Evolutionary conservation across 2,113 vertebrate species (phyloP).

Genomic region (Marcusenius ussheri): DNA sequence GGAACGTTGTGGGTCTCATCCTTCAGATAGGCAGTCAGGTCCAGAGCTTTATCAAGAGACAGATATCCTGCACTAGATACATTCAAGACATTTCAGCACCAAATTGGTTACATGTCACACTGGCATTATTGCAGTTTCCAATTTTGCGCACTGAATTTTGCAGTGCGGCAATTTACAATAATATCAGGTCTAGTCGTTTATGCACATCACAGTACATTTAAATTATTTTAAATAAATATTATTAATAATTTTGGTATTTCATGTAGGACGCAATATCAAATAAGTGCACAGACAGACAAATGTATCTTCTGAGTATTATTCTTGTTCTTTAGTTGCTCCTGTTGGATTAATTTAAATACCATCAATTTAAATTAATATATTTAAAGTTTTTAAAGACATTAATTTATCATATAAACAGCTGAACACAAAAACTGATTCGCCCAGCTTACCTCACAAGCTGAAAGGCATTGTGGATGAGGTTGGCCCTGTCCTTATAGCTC

Average conservation of each 20-base stretch:
- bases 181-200: neutral
- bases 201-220: neutral
- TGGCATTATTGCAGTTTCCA: neutral
- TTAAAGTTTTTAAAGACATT: neutral
- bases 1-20: constrained; percentile 59
- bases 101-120: neutral
- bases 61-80: constrained; percentile 55
- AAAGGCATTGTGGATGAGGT: constrained; percentile 66
- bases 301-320: neutral
- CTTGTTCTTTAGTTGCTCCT: neutral
- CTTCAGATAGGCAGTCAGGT: constrained; percentile 59
- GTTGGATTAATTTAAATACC: neutral
- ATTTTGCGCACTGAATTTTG: neutral
- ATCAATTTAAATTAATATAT: neutral
- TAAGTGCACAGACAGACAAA: neutral
- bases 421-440: neutral
- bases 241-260: neutral
- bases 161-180: neutral
- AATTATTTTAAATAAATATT: neutral
- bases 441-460: constrained; percentile 64
- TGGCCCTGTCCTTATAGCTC: constrained; percentile 63
- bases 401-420: neutral
- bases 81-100: neutral
- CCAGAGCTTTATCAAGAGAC: constrained; percentile 51
- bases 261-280: neutral